Conservation (phyloP, 2,113 vertebrate genomes). For the Nyctereutes procyonoides region DNA sequence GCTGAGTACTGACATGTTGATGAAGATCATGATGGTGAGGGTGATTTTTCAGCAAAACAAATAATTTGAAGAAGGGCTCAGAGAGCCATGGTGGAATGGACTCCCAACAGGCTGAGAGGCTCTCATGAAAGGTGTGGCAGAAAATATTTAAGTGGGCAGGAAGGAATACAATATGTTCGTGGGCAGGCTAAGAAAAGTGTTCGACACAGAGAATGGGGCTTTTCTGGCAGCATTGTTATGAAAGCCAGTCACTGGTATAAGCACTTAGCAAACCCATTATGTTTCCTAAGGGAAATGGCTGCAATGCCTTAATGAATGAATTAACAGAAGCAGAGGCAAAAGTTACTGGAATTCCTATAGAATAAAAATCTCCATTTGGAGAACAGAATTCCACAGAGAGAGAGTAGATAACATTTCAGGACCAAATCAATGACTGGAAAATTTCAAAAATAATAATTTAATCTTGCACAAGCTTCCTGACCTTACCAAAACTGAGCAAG, state of each 20-base stretch:
- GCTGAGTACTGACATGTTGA: not conserved
- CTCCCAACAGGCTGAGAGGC: not conserved
- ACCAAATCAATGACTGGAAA: constrained; percentile 47
- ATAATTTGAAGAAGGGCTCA: not conserved
- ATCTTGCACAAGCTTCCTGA: not conserved
- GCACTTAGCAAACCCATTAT: constrained; percentile 70
- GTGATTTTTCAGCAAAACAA: not conserved
- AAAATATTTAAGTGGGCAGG: not conserved
- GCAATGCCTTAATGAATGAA: constrained; percentile 64
- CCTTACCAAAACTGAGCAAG: not conserved
- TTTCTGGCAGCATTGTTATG: not conserved
- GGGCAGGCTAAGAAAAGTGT: not conserved
- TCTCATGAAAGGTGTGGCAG: not conserved
- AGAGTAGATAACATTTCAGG: constrained; percentile 11
- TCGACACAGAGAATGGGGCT: not conserved
- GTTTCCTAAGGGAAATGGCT: constrained; percentile 41
- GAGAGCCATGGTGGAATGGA: not conserved
- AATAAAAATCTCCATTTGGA: constrained; percentile 55
- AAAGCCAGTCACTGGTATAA: not conserved
- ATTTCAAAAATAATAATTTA: constrained; percentile 30
- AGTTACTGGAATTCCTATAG: constrained; percentile 68
- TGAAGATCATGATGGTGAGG: not conserved
- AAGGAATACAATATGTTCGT: not conserved
- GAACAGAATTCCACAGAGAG: constrained; percentile 36
- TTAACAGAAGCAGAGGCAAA: constrained; percentile 50